These are phyloP conservation scores for Parelbella ahira DNA, from an alignment of 2,888 invertebrate genomes.

Conservation along the genomic window DNA sequence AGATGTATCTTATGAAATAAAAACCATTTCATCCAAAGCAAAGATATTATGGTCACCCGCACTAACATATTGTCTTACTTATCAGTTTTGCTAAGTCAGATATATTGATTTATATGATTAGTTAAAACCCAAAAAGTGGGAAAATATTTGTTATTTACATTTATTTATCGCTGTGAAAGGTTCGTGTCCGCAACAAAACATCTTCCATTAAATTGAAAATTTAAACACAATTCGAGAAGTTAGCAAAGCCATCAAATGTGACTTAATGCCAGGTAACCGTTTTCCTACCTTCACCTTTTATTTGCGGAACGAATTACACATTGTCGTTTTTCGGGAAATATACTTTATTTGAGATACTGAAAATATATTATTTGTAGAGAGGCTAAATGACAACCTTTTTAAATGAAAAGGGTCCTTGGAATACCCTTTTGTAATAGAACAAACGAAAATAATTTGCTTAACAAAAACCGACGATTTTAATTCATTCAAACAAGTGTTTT, in stretches of 20 bases:
- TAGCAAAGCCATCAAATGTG: conserved; percentile 22
- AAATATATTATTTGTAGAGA: conserved; percentile 20
- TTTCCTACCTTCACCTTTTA: conserved; percentile 18
- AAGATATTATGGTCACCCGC: too few species aligned
- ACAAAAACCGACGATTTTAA: too few species aligned
- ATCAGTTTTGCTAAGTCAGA: too few species aligned
- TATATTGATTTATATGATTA: too few species aligned
- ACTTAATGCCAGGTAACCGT: conserved; percentile 20
- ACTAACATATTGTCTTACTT: too few species aligned
- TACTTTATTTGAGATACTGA: conserved; percentile 17
- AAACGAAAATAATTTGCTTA: conserved; percentile 6
- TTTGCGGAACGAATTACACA: conserved; percentile 15
- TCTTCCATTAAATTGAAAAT: conserved; percentile 20
- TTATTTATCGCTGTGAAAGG: conserved; percentile 17
- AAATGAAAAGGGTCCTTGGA: neutral
- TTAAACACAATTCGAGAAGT: conserved; percentile 22
- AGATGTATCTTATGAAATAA: too few species aligned
- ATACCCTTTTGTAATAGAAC: neutral
- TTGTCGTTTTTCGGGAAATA: conserved; percentile 6
- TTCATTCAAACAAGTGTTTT: too few species aligned
- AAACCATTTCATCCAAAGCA: too few species aligned
- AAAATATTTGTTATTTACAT: too few species aligned
- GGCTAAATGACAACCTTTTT: conserved; percentile 15
- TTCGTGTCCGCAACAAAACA: conserved; percentile 18
- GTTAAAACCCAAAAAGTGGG: too few species aligned